These are phyloP conservation scores for Phengaris arion DNA, from an alignment of 2,888 invertebrate genomes.

Conservation along the genomic window DNA sequence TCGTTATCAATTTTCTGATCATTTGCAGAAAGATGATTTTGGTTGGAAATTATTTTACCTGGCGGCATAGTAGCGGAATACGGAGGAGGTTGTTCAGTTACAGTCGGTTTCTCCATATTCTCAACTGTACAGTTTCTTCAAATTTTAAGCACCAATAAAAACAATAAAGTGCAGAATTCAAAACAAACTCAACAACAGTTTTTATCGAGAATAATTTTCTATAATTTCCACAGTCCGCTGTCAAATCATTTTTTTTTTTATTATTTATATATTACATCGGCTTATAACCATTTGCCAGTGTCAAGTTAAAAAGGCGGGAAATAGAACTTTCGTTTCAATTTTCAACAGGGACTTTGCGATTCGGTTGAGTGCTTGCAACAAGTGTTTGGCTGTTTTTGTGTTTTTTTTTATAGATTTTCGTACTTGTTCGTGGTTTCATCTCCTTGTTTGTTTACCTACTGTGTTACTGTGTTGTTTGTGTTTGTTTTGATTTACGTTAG, in stretches of 20 bases:
- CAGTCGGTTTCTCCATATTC: conserved; percentile 65
- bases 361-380: too few species aligned
- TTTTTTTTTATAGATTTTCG: too few species aligned
- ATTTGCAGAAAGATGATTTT: neutral
- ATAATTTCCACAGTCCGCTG: neutral
- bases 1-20: conserved; percentile 5
- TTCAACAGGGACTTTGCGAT: too few species aligned
- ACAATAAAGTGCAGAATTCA: neutral
- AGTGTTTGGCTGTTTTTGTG: too few species aligned
- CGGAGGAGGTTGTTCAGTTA: conserved; percentile 74
- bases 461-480: too few species aligned
- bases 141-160: neutral
- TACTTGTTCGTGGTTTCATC: too few species aligned
- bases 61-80: conserved; percentile 68
- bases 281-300: too few species aligned
- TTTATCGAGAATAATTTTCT: neutral
- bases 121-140: conserved; percentile 29
- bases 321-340: too few species aligned
- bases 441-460: too few species aligned
- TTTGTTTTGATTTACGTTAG: too few species aligned
- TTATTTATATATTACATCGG: too few species aligned
- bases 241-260: neutral
- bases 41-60: conserved; percentile 46
- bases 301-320: too few species aligned
- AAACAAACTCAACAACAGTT: conserved; percentile 25